Evolutionary conservation across 2,797 vertebrate species (phyloP).

Genomic region (Menidia menidia): DNA sequence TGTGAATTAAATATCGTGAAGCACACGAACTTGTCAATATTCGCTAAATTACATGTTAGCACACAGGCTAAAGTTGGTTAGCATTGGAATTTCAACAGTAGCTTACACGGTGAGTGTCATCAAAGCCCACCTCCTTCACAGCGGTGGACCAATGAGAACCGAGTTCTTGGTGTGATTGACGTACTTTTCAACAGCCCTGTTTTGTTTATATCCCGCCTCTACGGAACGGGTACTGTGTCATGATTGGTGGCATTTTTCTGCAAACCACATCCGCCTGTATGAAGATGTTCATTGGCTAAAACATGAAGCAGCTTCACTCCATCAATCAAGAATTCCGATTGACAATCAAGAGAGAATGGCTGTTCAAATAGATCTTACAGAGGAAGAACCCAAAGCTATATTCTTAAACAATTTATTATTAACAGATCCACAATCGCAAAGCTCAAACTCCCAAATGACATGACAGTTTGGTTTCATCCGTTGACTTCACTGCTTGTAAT

Average conservation of each 20-base stretch:
- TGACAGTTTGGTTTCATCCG: conserved; percentile 72
- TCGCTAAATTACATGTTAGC: conserved; percentile 72
- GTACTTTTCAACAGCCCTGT: conserved; percentile 11
- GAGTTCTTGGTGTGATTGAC: conserved; percentile 53
- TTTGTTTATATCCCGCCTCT: conserved; percentile 40
- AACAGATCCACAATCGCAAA: conserved; percentile 79
- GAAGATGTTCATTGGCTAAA: conserved; percentile 47
- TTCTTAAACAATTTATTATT: conserved; percentile 83
- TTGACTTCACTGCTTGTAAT: conserved; percentile 62
- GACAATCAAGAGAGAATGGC: conserved; percentile 13
- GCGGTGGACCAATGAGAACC: conserved; percentile 53
- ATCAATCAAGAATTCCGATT: conserved; percentile 26
- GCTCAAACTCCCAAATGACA: conserved; percentile 73
- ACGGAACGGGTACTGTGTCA: neutral
- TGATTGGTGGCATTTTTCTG: conserved; percentile 53
- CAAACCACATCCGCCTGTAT: conserved; percentile 58
- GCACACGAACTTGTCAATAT: conserved; percentile 29
- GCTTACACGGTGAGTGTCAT: conserved; percentile 63
- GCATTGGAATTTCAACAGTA: conserved; percentile 84
- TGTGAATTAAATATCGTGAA: conserved; percentile 10
- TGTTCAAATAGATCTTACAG: conserved; percentile 4
- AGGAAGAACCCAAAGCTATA: conserved; percentile 38
- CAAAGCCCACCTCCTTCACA: conserved; percentile 67
- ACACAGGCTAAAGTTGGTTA: conserved; percentile 82
- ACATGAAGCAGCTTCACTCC: conserved; percentile 33